Base-by-base conservation (phyloP, 2,797 vertebrate species). In the Sebastes trivittatus region DNA sequence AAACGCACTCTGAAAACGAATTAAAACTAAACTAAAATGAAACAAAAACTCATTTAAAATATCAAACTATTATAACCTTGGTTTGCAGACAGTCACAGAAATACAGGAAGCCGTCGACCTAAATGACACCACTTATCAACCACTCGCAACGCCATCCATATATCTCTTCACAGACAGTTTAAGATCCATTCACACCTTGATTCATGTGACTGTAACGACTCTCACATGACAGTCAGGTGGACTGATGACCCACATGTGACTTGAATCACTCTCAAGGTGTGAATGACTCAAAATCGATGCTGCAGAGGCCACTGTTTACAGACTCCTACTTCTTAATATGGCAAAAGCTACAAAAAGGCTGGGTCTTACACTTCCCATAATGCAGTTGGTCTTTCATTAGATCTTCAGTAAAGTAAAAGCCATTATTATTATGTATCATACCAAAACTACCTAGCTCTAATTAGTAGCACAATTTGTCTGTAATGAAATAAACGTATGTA, bases 161-260 rank as follows among this genome's bases (percentile, higher is more conserved):
- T 18, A 3, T 54, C 3, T 11, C 46, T 65, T 34, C 20, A 13
- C 22, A 8, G 32, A 32, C 58, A 56, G 52, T 34, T 75, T 65
- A n/a, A 63, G 23, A 56, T 0, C 62, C 18, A 34, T 60, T 66
- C 42, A 71, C 42, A 29, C 6, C 49, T 29, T 27, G 68, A 49
- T 64, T 68, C 36, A 54, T 54, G 72, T 16, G 52, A 72, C 34
- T 58, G 11, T 25, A 46, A 62, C 42, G 36, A n/a, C 66, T 67
- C 25, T 56, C 32, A 38, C 14, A 23, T 52, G 32, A 49, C 18
- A 34, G n/a, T 32, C 25, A 27, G 30, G 16, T 78, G 25, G 54
- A 66, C 60, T 25, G 18, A 65, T 58, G 25, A 77, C 59, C n/a
- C 13, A n/a, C 46, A 52, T n/a, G 22, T 72, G 77, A 77, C 78